Evolutionary conservation across 2,888 invertebrate species (phyloP).

Genomic region (Hybos culiciformis): DNA sequence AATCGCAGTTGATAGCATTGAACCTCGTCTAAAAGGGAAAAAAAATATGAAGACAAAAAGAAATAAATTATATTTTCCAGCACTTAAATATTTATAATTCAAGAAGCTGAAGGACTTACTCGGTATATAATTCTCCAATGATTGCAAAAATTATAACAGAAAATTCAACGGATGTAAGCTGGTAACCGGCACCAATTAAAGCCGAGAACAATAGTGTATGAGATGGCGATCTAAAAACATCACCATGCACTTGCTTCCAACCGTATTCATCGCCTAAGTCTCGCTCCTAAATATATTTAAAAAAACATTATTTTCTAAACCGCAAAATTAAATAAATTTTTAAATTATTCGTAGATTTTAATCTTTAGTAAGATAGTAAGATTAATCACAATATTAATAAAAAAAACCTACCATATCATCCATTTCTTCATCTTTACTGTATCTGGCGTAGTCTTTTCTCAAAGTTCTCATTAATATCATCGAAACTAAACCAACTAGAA

Average conservation of each 20-base stretch:
- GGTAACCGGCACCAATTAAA: slow-evolving; percentile 90
- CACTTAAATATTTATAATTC: no score
- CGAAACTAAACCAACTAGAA: slow-evolving; percentile 91
- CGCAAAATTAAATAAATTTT: no score
- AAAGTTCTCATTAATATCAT: slow-evolving; percentile 99
- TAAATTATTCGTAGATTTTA: no score
- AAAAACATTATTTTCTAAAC: no score
- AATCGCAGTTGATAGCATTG: slow-evolving; percentile 90
- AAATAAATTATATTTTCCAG: no score
- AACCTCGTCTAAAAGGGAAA: slow-evolving; percentile 67
- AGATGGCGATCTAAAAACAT: slow-evolving; percentile 93
- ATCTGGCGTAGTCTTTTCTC: slow-evolving; percentile 98
- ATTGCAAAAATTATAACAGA: slow-evolving; percentile 95
- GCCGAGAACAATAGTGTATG: slow-evolving; percentile 87
- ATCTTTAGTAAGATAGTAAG: no score
- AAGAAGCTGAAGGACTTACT: slow-evolving; percentile 44
- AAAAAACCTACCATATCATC: slow-evolving; percentile 81
- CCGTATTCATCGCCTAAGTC: slow-evolving; percentile 99
- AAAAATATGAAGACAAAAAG: not conserved
- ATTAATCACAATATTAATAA: no score
- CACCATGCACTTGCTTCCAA: slow-evolving; percentile 99
- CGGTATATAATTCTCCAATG: slow-evolving; percentile 94
- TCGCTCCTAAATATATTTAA: slow-evolving; percentile 72
- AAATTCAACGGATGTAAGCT: slow-evolving; percentile 79
- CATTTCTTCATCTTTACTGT: slow-evolving; percentile 96